phyloP scores from a whole-genome alignment of 92 coral and sea anemone species.

The Zoanthus gigantus region DNA sequence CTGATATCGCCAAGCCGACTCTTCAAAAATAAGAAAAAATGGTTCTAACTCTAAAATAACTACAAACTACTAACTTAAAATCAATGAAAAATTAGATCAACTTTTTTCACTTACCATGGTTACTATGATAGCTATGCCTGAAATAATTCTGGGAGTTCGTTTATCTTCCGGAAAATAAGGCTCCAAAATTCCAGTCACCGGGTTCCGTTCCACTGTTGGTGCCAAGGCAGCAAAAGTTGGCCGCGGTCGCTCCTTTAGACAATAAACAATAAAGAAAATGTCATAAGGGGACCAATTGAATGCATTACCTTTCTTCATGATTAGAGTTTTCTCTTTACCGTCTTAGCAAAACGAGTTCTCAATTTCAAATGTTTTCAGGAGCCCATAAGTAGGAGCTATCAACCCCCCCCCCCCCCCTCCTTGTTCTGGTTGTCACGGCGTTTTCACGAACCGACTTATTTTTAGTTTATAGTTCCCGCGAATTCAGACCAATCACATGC shows the following conservation, averaged over 20 bases:
- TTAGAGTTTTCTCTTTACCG: no score
- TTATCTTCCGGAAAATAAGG: conserved; percentile 99
- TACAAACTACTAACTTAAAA: no score
- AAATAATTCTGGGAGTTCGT: conserved; percentile 91
- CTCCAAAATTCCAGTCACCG: conserved; percentile 99
- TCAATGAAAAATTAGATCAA: no score
- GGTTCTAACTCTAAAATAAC: no score
- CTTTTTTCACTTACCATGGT: conserved; percentile 80
- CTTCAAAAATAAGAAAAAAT: no score
- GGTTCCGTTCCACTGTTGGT: conserved; percentile 98
- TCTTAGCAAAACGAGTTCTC: background rate
- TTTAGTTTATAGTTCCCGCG: no score
- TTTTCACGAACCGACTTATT: no score
- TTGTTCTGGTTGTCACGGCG: no score
- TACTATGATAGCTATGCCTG: conserved; percentile 96
- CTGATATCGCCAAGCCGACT: no score
- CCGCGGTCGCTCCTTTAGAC: conserved; percentile 89
- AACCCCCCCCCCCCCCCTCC: no score
- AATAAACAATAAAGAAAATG: background rate
- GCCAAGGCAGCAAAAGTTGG: conserved; percentile 99
- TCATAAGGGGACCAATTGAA: background rate
- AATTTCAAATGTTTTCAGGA: background rate
- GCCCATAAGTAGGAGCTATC: no score
- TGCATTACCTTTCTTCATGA: background rate
- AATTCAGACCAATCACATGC: no score